These are phyloP conservation scores for Temnothorax curvispinosus DNA, from an alignment of 1,140 invertebrate species.

Conservation along the genomic window DNA sequence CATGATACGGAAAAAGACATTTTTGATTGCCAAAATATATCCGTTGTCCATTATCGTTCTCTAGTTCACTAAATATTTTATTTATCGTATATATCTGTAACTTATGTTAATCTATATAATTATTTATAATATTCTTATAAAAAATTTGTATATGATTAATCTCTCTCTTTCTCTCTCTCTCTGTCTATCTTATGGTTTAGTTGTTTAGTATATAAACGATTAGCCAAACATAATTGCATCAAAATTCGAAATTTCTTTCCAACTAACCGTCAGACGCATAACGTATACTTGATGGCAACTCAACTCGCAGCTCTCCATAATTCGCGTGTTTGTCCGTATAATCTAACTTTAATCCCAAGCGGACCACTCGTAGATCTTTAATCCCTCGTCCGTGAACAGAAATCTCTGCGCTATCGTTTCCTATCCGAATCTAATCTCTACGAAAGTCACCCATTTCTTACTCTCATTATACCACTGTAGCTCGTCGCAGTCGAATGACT, in stretches of 20 bases:
- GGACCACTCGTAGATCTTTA: constrained; percentile 34
- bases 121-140: too few relatives aligned
- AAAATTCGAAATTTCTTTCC: background rate
- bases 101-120: too few relatives aligned
- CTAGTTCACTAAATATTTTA: background rate
- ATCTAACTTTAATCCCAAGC: constrained; percentile 34
- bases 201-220: too few relatives aligned
- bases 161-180: too few relatives aligned
- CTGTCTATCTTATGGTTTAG: too few relatives aligned
- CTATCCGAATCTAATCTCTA: constrained; percentile 39
- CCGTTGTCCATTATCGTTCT: background rate
- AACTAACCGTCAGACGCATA: background rate
- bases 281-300: background rate
- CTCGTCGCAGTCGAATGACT: background rate
- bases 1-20: background rate
- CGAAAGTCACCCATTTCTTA: constrained; percentile 36
- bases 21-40: background rate
- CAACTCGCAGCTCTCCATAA: background rate
- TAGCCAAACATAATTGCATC: too few relatives aligned
- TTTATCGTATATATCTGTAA: too few relatives aligned
- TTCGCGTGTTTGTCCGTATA: background rate
- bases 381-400: constrained; percentile 31
- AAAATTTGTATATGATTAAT: too few relatives aligned
- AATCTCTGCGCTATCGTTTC: constrained; percentile 37
- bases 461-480: background rate